Base-by-base conservation (phyloP, 2,113 vertebrate genomes). In the Symphodus melops region DNA sequence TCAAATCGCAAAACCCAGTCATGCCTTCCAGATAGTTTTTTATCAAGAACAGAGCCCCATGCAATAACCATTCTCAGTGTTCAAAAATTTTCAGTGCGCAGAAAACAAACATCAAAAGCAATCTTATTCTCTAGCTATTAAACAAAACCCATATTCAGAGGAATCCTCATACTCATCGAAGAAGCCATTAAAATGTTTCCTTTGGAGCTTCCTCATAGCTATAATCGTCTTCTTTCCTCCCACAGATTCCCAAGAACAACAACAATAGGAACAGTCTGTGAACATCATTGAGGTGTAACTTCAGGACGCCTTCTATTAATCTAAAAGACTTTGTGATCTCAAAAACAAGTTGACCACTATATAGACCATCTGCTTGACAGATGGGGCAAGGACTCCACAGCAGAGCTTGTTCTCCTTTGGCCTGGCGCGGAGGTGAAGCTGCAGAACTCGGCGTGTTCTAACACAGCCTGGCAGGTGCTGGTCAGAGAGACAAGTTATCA, bases 261-360 rank as follows among this genome's bases (percentile, higher is more conserved):
- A 90, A 89, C 86, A 91, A 84, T 73, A 77, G 88, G 84, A 91
- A 77, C 86, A 91, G 79, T 94, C 92, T 76, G 91, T 94, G 84
- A 93, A 93, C 90, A 92, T 94, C 87, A 94, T 93, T 23, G 90
- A 93, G 81, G 92, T 94, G 91, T 94, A 92, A 93, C 81, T 69
- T 77, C 87, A 73, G 70, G 76, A 78, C 68, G 64, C 42, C 84
- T 53, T 71, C 65, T 85, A 72, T 77, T 71, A 63, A 61, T 75
- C 51, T 49, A 25, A 68, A 83, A 77, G 67, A 87, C 76, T 79
- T 82, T 82, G 76, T 77, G 79, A 81, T 77, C 78, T 73, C 70
- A 56, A 72, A 83, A 79, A 79, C 67, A 72, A 68, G 76, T 48
- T 8, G 71, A 66, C 77, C 72, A 62, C 37, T 39, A 75, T 76